Conservation (phyloP, 2,888 invertebrate species). For the Bellardia bayeri region DNA sequence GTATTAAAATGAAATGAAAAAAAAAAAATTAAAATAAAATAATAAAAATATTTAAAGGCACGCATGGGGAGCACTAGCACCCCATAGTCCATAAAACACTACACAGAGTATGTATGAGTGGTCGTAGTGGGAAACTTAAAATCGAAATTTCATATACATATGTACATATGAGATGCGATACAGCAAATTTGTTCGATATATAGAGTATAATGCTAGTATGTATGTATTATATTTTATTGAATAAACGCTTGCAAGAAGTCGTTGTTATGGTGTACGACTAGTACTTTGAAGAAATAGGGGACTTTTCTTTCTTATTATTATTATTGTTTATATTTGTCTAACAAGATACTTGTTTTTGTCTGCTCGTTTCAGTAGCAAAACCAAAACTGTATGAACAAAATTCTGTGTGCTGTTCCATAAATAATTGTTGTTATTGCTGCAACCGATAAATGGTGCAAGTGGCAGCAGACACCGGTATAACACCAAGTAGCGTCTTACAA, state of each 20-base stretch:
- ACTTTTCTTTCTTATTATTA: constrained; percentile 6
- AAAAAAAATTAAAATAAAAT: neutral
- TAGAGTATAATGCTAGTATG: neutral
- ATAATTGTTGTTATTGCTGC: constrained; percentile 33
- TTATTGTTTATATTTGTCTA: constrained; percentile 39
- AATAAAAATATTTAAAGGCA: constrained; percentile 5
- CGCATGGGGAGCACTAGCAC: constrained; percentile 21
- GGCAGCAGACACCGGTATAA: constrained; percentile 56
- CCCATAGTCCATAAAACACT: neutral
- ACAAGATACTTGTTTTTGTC: constrained; percentile 55
- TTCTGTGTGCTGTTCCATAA: constrained; percentile 27
- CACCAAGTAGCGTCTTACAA: constrained; percentile 50
- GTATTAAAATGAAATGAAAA: neutral
- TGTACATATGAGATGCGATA: neutral
- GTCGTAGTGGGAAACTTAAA: constrained; percentile 15
- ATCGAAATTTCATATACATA: neutral
- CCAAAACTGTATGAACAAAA: constrained; percentile 1
- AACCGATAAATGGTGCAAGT: constrained; percentile 15
- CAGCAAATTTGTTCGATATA: neutral
- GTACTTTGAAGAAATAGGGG: constrained; percentile 36
- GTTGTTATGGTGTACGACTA: neutral
- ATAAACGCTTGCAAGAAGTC: constrained; percentile 20
- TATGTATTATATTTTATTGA: constrained; percentile 5
- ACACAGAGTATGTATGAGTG: neutral
- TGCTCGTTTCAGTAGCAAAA: neutral